Evolutionary conservation across 2,113 vertebrate genomes (phyloP).

Genomic region (Morone saxatilis): DNA sequence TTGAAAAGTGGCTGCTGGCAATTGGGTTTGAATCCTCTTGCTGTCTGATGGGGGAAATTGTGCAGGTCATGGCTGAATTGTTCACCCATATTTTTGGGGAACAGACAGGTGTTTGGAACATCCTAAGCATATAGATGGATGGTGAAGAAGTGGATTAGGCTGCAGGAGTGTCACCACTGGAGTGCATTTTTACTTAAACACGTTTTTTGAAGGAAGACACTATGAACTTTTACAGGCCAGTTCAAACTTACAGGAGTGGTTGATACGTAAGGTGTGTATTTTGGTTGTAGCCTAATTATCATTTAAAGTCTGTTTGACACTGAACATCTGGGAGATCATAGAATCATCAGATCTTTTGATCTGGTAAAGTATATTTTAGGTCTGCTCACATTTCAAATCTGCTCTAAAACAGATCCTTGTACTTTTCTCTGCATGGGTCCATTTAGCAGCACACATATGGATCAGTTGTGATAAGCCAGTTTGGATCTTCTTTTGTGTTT

Average conservation of each 20-base stretch:
- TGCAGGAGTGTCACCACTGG: no score
- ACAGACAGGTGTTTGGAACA: background rate
- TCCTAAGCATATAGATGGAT: background rate
- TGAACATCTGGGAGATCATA: conserved; percentile 20
- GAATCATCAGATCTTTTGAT: background rate
- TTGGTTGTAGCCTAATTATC: no score
- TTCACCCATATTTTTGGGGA: background rate
- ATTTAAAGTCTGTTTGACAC: background rate
- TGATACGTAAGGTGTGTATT: background rate
- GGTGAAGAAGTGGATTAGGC: background rate
- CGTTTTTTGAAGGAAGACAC: background rate
- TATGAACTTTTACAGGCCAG: background rate
- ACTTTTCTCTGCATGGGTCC: background rate
- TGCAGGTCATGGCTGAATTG: background rate
- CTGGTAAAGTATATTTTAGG: background rate
- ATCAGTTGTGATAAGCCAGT: background rate
- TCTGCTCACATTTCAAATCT: background rate
- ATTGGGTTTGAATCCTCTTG: no score
- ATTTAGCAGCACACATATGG: background rate
- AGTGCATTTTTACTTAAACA: background rate
- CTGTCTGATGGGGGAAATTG: no score
- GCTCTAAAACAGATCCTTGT: background rate
- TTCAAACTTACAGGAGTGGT: background rate
- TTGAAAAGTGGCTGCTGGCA: background rate
- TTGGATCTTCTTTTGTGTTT: background rate